Percentiles rank a stretch among this genome's conserved stretches.
Evolutionary conservation across 2,888 invertebrate genomes (phyloP).

Genomic region (Marronus borbonicus): DNA sequence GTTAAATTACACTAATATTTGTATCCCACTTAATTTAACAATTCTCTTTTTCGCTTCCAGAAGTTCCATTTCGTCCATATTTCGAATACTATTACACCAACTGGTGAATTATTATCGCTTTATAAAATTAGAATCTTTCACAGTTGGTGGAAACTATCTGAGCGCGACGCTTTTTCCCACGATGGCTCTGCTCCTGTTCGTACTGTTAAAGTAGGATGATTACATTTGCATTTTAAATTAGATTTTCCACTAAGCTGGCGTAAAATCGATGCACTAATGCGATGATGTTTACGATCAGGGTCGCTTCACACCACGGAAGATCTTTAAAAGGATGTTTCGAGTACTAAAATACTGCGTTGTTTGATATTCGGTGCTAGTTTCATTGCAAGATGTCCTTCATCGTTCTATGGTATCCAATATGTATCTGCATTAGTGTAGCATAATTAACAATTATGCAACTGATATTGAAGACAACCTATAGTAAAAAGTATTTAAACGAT

Average conservation of each 20-base stretch:
- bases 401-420: no score
- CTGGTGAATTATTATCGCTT: not conserved
- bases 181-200: slow-evolving; percentile 6
- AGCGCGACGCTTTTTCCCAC: slow-evolving; percentile 42
- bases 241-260: slow-evolving; percentile 30
- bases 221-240: slow-evolving; percentile 43
- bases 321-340: not conserved
- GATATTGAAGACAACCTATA: no score
- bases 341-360: no score
- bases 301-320: not conserved
- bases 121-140: slow-evolving; percentile 25
- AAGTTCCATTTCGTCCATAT: not conserved
- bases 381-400: no score
- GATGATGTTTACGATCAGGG: slow-evolving; percentile 9
- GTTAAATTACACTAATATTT: not conserved
- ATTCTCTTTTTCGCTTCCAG: not conserved
- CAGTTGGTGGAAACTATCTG: slow-evolving; percentile 36
- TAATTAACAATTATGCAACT: no score
- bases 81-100: not conserved
- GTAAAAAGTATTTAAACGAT: no score
- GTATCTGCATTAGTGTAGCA: no score
- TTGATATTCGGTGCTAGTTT: no score
- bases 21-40: not conserved
- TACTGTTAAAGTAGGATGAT: slow-evolving; percentile 26
- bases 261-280: slow-evolving; percentile 39